Evolutionary conservation across 2,888 invertebrate species (phyloP).

Genomic region (Lottia scabra): DNA sequence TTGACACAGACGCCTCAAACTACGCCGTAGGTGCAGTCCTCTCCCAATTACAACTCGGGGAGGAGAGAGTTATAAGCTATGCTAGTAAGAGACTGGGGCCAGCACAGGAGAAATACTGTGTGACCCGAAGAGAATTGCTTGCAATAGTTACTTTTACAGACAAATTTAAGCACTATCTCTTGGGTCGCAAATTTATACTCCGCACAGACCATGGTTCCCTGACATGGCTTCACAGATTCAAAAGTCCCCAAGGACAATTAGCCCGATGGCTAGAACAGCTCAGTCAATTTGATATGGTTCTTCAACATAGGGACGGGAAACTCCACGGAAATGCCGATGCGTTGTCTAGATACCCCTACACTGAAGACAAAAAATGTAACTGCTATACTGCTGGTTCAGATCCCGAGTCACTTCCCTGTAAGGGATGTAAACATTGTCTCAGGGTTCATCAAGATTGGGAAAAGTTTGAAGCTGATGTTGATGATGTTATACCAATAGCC

Average conservation of each 20-base stretch:
- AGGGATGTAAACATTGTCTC: constrained; percentile 1
- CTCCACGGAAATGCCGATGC: constrained; percentile 21
- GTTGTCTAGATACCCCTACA: constrained; percentile 7
- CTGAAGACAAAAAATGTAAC: background rate
- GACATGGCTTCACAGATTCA: background rate
- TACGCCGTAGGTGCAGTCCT: constrained; percentile 1
- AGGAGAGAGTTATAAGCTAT: background rate
- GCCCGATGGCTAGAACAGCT: constrained; percentile 2
- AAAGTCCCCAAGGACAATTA: background rate
- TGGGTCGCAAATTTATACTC: background rate
- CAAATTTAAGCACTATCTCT: constrained; percentile 2
- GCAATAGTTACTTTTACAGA: constrained; percentile 13
- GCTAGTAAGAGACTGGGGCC: background rate
- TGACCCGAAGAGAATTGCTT: background rate
- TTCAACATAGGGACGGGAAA: constrained; percentile 16
- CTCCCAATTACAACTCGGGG: background rate
- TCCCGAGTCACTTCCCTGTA: background rate
- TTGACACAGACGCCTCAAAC: constrained; percentile 6
- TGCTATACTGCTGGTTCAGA: background rate
- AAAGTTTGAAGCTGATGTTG: background rate
- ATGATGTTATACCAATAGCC: constrained; percentile 3
- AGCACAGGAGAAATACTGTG: background rate
- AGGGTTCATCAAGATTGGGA: background rate
- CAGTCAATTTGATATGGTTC: constrained; percentile 17
- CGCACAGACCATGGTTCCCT: constrained; percentile 4